phyloP scores from a whole-genome alignment of 2,113 vertebrate species.

The Brachyhypopomus gauderio region DNA sequence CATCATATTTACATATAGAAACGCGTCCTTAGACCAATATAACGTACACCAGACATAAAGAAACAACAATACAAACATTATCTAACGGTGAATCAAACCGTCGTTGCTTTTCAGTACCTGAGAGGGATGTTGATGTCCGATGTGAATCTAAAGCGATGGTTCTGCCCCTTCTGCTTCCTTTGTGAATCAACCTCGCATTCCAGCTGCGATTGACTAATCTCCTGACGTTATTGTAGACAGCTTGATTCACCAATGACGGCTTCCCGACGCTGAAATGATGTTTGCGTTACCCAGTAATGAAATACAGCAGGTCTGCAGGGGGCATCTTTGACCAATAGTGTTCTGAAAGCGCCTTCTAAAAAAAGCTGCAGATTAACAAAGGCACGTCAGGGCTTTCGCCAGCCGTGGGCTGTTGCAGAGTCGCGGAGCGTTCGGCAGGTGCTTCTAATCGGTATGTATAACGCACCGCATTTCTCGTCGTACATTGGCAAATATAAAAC shows the following conservation, averaged over 20 bases:
- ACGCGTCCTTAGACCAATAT: background rate
- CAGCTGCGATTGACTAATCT: conserved; percentile 56
- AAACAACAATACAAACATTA: no score
- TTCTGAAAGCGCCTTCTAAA: conserved; percentile 35
- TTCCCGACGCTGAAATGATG: conserved; percentile 51
- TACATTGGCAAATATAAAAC: no score
- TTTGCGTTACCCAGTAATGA: conserved; percentile 57
- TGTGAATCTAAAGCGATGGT: conserved; percentile 35
- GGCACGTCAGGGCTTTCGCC: conserved; percentile 53
- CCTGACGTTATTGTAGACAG: conserved; percentile 55
- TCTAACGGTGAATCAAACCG: background rate
- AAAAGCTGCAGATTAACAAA: conserved; percentile 46
- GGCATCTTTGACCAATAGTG: conserved; percentile 52
- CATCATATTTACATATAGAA: background rate
- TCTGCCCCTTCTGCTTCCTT: conserved; percentile 51
- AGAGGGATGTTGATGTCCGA: conserved; percentile 48
- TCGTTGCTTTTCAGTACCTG: conserved; percentile 29
- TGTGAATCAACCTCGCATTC: conserved; percentile 60
- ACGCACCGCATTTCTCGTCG: no score
- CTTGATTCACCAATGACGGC: conserved; percentile 57
- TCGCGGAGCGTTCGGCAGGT: conserved; percentile 28
- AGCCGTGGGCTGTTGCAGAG: conserved; percentile 41
- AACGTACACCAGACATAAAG: no score
- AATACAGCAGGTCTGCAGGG: conserved; percentile 47
- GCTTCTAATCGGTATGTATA: background rate